phyloP scores from a whole-genome alignment of 2,113 vertebrate genomes.

The Taxidea taxus region DNA sequence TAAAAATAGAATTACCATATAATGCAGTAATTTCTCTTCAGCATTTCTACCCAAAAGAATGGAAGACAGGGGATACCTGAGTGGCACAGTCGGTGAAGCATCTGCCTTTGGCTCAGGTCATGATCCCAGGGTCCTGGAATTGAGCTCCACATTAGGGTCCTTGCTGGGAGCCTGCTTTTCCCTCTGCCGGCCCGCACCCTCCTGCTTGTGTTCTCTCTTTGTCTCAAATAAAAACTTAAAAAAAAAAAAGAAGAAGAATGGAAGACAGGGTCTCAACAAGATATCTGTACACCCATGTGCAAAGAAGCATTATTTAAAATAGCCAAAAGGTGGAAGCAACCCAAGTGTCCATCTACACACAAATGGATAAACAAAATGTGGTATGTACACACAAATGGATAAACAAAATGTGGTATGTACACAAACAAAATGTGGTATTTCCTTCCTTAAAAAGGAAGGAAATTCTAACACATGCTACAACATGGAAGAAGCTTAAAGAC shows the following conservation, averaged over 20 bases:
- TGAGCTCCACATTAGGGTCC: no score
- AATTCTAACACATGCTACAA: background rate
- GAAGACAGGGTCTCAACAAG: background rate
- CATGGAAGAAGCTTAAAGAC: background rate
- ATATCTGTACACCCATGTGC: background rate
- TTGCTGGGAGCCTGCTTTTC: no score
- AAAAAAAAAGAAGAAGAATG: background rate
- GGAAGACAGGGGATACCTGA: background rate
- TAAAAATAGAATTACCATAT: background rate
- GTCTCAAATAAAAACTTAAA: background rate
- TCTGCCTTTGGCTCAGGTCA: no score
- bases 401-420: background rate
- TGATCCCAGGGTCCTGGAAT: no score
- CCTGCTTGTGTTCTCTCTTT: no score
- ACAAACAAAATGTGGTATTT: no score
- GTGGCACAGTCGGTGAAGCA: no score
- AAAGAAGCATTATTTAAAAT: background rate
- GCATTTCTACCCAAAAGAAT: background rate
- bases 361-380: background rate
- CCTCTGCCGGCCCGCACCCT: no score
- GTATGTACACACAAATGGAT: background rate
- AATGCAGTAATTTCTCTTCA: background rate
- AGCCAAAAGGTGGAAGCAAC: background rate
- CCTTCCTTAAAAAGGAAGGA: background rate
- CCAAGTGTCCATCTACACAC: background rate